Conservation (phyloP, 2,888 invertebrate species). For the Tiphia femorata region DNA sequence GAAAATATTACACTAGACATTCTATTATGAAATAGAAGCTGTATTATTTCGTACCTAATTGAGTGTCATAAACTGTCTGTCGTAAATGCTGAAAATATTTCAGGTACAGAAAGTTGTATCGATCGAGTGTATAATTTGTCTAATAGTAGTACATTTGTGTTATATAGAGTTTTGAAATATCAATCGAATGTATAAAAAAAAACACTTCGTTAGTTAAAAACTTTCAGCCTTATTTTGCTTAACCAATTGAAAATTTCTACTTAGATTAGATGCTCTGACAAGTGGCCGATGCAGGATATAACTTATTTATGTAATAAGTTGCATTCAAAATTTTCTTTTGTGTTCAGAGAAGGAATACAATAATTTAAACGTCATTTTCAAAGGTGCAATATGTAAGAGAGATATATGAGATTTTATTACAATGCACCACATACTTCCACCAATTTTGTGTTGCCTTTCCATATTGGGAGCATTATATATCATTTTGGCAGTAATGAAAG, state of each 20-base stretch:
- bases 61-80: constrained; percentile 25
- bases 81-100: constrained; percentile 5
- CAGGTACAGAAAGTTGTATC: too few species aligned
- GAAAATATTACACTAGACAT: constrained; percentile 7
- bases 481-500: constrained; percentile 47
- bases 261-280: too few species aligned
- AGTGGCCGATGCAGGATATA: too few species aligned
- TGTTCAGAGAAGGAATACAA: background rate
- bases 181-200: too few species aligned
- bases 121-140: too few species aligned
- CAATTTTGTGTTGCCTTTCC: constrained; percentile 32
- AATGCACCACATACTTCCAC: background rate
- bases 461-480: constrained; percentile 8
- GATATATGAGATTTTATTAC: background rate
- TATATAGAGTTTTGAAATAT: too few species aligned
- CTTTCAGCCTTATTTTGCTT: too few species aligned
- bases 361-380: background rate
- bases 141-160: too few species aligned
- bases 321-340: background rate
- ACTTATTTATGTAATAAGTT: too few species aligned
- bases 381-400: background rate
- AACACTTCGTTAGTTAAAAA: too few species aligned
- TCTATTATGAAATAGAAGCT: constrained; percentile 26
- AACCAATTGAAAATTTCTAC: too few species aligned
- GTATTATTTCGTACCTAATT: constrained; percentile 17